phyloP scores from a whole-genome alignment of 1,140 invertebrate genomes.

The Zaprionus davidi region DNA sequence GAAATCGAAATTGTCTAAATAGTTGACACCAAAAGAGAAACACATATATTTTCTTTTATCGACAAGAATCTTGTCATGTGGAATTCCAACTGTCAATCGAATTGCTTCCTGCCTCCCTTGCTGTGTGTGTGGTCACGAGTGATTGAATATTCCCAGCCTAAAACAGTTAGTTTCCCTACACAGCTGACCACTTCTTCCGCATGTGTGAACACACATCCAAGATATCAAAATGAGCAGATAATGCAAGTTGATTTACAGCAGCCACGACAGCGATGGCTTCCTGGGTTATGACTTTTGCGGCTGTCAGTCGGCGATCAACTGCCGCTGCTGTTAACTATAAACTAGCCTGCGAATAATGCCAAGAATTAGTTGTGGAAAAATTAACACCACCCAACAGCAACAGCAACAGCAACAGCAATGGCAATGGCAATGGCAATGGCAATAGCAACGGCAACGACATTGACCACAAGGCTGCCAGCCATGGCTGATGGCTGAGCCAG shows the following conservation, averaged over 20 bases:
- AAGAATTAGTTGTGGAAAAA: conserved; percentile 81
- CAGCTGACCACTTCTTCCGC: conserved; percentile 46
- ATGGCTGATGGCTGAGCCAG: background rate
- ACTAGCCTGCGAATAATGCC: conserved; percentile 63
- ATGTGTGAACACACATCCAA: conserved; percentile 49
- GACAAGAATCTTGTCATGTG: background rate
- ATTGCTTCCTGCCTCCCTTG: background rate
- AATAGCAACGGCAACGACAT: conserved; percentile 49
- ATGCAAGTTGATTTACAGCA: conserved; percentile 39
- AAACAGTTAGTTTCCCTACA: conserved; percentile 38
- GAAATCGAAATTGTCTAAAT: conserved; percentile 4
- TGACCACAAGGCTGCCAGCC: conserved; percentile 58
- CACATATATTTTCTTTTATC: background rate
- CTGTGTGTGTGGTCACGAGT: conserved; percentile 7
- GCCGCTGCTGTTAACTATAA: conserved; percentile 27
- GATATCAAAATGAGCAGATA: conserved; percentile 53
- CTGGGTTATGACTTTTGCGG: conserved; percentile 79
- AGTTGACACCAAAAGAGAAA: background rate
- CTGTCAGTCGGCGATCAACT: conserved; percentile 43
- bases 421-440: conserved; percentile 33
- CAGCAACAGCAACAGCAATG: background rate
- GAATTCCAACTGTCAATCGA: conserved; percentile 14
- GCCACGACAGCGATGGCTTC: conserved; percentile 49
- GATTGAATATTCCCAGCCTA: conserved; percentile 24
- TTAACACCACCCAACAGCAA: conserved; percentile 70